Percentiles rank a stretch among this genome's conserved stretches.
Evolutionary conservation across 2,797 vertebrate species (phyloP).

Genomic region (Manis pentadactyla): DNA sequence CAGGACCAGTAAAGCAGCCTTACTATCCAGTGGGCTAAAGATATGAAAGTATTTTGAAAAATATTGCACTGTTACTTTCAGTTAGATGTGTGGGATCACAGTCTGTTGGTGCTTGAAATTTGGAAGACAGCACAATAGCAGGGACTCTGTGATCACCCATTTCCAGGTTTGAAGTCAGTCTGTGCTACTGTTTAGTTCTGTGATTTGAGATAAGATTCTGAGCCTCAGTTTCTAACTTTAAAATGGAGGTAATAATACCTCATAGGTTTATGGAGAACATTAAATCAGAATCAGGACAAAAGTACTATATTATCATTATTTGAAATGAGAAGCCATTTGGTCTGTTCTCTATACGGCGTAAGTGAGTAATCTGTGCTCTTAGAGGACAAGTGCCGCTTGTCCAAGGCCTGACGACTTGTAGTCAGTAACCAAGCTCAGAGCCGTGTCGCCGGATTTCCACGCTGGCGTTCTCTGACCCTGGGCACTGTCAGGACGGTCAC

Average conservation of each 20-base stretch:
- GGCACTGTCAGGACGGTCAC: neutral
- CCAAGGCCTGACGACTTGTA: neutral
- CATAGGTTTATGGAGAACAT: neutral
- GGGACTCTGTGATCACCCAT: neutral
- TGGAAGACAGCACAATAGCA: neutral
- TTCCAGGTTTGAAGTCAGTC: neutral
- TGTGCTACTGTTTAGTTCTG: neutral
- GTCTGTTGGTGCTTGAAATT: neutral
- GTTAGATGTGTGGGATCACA: neutral
- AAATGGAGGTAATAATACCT: neutral
- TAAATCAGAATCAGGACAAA: neutral
- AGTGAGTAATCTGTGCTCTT: neutral
- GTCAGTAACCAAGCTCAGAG: neutral
- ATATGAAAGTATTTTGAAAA: neutral
- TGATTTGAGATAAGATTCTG: neutral
- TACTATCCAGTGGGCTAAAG: neutral
- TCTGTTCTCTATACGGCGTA: neutral
- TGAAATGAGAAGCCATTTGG: slow-evolving; percentile 11
- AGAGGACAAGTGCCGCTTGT: neutral
- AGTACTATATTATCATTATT: neutral
- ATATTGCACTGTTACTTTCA: neutral
- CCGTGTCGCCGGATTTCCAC: neutral
- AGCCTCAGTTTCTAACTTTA: neutral
- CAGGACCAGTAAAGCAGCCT: neutral
- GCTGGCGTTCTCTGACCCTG: neutral